These are phyloP conservation scores for Acanthosoma haemorrhoidale DNA, from an alignment of 2,888 invertebrate species.

Conservation along the genomic window DNA sequence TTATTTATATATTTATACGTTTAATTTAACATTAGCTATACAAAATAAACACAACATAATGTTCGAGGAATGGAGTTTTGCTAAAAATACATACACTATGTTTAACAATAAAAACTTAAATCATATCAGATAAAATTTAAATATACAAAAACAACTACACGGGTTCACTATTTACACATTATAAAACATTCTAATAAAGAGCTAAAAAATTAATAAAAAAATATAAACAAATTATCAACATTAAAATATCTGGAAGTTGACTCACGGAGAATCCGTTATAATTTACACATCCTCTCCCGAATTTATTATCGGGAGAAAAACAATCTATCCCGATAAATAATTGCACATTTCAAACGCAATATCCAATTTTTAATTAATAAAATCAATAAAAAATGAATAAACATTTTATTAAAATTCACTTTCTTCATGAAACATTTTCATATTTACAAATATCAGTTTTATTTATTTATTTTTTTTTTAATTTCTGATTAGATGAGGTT, in stretches of 20 bases:
- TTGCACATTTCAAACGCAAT: constrained; percentile 6
- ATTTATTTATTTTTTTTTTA: background rate
- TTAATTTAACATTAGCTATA: constrained; percentile 23
- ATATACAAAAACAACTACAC: constrained; percentile 26
- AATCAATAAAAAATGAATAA: constrained; percentile 6
- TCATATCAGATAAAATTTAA: constrained; percentile 21
- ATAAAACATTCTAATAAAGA: constrained; percentile 21
- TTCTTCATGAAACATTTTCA: constrained; percentile 8
- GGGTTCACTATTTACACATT: constrained; percentile 14
- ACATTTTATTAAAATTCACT: constrained; percentile 14
- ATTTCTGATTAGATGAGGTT: background rate
- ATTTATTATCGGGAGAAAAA: background rate
- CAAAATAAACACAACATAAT: constrained; percentile 22
- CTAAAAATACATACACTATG: constrained; percentile 15
- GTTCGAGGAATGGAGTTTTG: constrained; percentile 24
- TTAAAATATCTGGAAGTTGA: background rate
- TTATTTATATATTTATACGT: constrained; percentile 15
- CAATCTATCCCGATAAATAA: background rate
- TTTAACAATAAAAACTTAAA: constrained; percentile 18
- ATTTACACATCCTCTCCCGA: background rate
- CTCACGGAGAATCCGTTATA: background rate
- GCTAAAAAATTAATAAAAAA: constrained; percentile 17
- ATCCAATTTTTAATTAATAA: background rate
- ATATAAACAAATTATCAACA: constrained; percentile 16
- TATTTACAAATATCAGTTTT: background rate